Conservation (phyloP, 2,113 vertebrate genomes). For the Chauna torquata region DNA sequence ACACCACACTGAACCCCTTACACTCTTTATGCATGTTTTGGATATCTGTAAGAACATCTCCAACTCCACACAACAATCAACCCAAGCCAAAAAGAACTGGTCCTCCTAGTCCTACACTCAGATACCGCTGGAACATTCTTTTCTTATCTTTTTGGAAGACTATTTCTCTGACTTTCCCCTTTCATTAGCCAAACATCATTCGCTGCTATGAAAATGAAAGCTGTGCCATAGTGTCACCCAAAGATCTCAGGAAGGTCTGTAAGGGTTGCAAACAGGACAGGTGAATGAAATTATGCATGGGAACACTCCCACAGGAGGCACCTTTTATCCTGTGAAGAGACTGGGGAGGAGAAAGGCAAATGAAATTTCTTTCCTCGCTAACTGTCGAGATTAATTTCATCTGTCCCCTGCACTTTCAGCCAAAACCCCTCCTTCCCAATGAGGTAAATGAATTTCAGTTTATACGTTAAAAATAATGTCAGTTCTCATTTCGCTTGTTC, state of each 20-base stretch:
- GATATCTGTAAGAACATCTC: not conserved
- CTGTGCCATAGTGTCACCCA: not conserved
- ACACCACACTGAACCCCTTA: not conserved
- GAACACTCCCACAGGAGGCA: conserved; percentile 3
- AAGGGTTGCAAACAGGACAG: not conserved
- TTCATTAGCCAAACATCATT: not conserved
- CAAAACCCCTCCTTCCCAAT: not conserved
- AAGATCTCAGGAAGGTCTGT: not conserved
- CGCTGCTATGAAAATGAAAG: not conserved
- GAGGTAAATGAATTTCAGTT: not conserved
- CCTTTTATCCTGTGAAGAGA: not conserved
- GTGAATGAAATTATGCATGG: not conserved
- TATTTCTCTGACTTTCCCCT: not conserved
- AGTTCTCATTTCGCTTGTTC: not conserved
- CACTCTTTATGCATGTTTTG: not conserved
- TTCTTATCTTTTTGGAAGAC: not conserved
- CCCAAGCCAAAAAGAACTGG: not conserved
- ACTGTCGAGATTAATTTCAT: not conserved
- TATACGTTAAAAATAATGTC: not conserved
- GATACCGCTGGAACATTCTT: not conserved
- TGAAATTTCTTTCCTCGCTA: not conserved
- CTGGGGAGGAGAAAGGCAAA: not conserved
- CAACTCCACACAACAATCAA: not conserved
- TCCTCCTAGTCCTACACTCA: not conserved
- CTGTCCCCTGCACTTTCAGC: not conserved